Evolutionary conservation across 2,113 vertebrate species (phyloP), one percentile per base, ranked within the genome.

Genomic region (Epinephelus fuscoguttatus): DNA sequence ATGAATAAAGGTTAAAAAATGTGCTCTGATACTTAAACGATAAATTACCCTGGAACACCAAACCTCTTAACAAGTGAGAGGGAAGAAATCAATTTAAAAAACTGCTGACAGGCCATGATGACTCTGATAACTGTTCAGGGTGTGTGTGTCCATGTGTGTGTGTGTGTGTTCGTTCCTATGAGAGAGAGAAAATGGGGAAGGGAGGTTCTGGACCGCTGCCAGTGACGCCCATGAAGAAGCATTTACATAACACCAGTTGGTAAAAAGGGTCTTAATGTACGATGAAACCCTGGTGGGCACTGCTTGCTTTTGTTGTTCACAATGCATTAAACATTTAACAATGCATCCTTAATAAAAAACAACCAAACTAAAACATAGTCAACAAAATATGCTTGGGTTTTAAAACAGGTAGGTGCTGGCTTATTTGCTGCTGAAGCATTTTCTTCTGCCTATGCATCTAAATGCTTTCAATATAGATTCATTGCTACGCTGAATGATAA

Each of bases 401-500:
- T 19, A 72, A 72, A 80, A 80, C 33, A 80, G 49, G 69, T 64
- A 64, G 77, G 18, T 52, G 50, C 30, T 50, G 56, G n/a, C 47
- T 47, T 15, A 67, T 67, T 50, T 74, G 62, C 70, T 74, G 70
- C 70, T 19, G 11, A 52, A 50, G 70, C 17, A 18, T 23, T 57
- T 67, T 67, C 42, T 45, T 14, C 57, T 25, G 64, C 17, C 30
- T 13, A 19, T 37, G 50, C 60, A 64, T 45, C 50, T 64, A 66
- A 67, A 81, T 49, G 60, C 78, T 49, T 55, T 74, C 52, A 40
- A 72, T 73, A 74, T 45, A 59, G 50, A 64, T 72, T 66, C 50
- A 66, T 49, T 72, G 69, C 59, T 72, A 64, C 27, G 2, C 78
- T 66, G 78, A 70, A 23, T 80, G 78, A 80, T 80, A 80, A 72